Percentiles rank a stretch among this genome's conserved stretches.
Evolutionary conservation across 2,113 vertebrate genomes (phyloP).

Genomic region (Microcebus lehilahytsara): DNA sequence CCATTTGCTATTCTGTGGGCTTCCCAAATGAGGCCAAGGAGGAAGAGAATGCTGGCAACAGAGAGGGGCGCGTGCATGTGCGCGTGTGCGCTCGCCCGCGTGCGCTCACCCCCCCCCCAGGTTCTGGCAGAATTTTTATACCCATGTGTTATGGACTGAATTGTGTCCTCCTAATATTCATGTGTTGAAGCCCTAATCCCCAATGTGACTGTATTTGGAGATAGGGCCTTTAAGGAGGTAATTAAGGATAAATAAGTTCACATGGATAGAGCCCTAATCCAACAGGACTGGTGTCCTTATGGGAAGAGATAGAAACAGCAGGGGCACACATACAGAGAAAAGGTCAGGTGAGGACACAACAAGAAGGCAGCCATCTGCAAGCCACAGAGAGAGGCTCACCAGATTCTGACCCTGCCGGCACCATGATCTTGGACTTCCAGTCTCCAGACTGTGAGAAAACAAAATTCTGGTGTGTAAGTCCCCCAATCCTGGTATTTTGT

Average conservation of each 20-base stretch:
- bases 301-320: background rate
- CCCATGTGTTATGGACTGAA: no score
- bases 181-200: no score
- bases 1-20: background rate
- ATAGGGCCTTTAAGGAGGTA: background rate
- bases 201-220: background rate
- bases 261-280: background rate
- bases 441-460: background rate
- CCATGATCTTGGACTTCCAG: background rate
- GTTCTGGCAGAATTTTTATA: no score
- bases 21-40: background rate
- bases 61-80: no score
- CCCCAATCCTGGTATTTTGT: background rate
- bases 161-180: no score
- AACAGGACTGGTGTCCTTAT: background rate
- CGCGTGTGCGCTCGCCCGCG: no score
- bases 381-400: background rate
- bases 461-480: background rate
- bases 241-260: background rate
- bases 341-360: background rate
- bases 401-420: background rate
- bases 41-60: background rate
- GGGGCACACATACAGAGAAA: background rate
- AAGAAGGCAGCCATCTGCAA: background rate
- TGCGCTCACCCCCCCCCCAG: no score